Evolutionary conservation across 2,888 invertebrate genomes (phyloP).

Genomic region (Drosophila meridionalis): DNA sequence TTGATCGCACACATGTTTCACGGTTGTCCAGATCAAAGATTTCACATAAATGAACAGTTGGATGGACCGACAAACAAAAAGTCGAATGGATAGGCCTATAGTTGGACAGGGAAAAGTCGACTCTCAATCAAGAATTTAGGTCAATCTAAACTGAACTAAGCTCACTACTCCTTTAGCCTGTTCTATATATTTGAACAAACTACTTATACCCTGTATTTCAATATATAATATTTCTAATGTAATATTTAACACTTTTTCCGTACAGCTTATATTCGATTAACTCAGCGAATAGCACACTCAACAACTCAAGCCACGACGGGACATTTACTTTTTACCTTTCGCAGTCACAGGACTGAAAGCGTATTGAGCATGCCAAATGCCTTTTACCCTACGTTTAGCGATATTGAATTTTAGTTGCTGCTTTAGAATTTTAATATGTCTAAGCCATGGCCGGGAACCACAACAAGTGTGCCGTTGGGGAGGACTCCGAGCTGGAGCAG

Average conservation of each 20-base stretch:
- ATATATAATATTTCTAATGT: no score
- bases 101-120: neutral
- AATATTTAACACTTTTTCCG: no score
- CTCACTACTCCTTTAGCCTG: neutral
- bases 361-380: constrained; percentile 4
- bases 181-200: neutral
- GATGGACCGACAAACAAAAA: neutral
- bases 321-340: neutral
- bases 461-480: constrained; percentile 1
- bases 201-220: neutral
- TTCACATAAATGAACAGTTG: no score
- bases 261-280: no score
- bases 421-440: constrained; percentile 67
- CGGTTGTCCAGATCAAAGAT: no score
- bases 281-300: neutral
- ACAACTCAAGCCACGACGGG: neutral
- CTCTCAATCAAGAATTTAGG: neutral
- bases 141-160: neutral
- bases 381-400: constrained; percentile 1
- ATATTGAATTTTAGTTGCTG: constrained; percentile 59
- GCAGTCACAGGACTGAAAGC: neutral
- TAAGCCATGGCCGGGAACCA: constrained; percentile 2
- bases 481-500: neutral
- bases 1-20: no score
- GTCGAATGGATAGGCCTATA: neutral